Conservation (phyloP, 2,113 vertebrate genomes). For the Struthio camelus region DNA sequence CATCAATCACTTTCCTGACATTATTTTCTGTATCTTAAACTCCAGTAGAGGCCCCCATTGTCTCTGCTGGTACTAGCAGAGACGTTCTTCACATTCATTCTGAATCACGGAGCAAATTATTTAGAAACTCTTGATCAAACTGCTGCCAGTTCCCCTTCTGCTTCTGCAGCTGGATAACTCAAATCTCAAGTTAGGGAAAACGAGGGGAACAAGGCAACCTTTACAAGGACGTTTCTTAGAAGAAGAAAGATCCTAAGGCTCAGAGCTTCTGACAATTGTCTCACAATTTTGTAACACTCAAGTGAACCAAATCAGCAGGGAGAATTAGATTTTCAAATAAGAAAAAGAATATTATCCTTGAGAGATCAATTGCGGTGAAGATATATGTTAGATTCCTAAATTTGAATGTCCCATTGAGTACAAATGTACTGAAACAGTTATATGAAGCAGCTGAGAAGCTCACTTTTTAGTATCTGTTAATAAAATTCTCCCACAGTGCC, state of each 20-base stretch:
- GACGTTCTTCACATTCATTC: neutral
- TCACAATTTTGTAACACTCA: neutral
- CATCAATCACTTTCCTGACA: neutral
- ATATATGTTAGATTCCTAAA: neutral
- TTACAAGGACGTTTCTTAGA: neutral
- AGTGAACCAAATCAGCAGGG: neutral
- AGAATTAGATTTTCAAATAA: neutral
- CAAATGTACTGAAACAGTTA: conserved; percentile 13
- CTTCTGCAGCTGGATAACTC: neutral
- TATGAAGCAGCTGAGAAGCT: neutral
- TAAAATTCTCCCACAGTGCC: neutral
- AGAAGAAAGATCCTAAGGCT: neutral
- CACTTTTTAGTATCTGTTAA: neutral
- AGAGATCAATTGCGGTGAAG: neutral
- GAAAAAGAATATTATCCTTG: neutral
- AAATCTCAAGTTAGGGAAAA: neutral
- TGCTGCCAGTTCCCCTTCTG: neutral
- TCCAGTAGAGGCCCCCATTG: neutral
- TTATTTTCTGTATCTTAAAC: neutral
- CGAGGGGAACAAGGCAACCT: neutral
- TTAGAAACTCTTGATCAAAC: neutral
- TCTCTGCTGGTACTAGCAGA: neutral
- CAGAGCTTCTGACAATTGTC: neutral
- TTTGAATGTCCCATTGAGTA: neutral
- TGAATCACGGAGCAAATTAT: neutral